Conservation (phyloP, 2,888 invertebrate species). For the Melieria crassipennis region DNA sequence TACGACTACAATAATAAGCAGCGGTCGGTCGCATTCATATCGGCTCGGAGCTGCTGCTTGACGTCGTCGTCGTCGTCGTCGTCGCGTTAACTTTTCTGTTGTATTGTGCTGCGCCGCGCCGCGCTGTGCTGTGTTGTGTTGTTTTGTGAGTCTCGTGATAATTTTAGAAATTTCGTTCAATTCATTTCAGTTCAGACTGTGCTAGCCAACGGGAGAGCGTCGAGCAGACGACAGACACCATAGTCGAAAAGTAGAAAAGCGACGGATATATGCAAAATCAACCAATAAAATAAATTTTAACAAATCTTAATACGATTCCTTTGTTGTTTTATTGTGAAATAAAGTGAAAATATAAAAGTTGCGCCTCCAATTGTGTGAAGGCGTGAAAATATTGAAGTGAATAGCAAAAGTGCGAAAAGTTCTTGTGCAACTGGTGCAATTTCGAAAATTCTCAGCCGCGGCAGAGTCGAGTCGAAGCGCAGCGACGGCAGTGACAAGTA, state of each 20-base stretch:
- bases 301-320: conserved; percentile 1
- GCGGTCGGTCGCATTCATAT: too few relatives aligned
- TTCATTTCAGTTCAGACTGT: conserved; percentile 63
- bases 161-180: conserved; percentile 60
- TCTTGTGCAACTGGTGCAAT: conserved; percentile 25
- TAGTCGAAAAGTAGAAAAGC: background rate
- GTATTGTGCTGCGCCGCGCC: too few relatives aligned
- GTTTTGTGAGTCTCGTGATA: conserved; percentile 49
- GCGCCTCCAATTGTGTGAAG: background rate
- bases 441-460: background rate
- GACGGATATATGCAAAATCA: background rate
- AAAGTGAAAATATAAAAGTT: background rate
- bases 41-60: background rate
- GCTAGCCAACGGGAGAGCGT: conserved; percentile 50
- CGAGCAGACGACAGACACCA: conserved; percentile 11
- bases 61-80: conserved; percentile 18
- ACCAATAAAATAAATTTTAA: background rate
- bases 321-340: background rate
- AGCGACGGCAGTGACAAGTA: too few relatives aligned
- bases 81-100: conserved; percentile 9
- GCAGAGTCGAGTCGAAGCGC: too few relatives aligned
- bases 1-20: too few relatives aligned
- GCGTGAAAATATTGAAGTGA: too few relatives aligned
- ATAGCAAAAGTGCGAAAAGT: too few relatives aligned
- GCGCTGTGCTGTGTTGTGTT: background rate